Base-by-base conservation (phyloP, 2,888 invertebrate genomes). In the Cephus pygmeus region DNA sequence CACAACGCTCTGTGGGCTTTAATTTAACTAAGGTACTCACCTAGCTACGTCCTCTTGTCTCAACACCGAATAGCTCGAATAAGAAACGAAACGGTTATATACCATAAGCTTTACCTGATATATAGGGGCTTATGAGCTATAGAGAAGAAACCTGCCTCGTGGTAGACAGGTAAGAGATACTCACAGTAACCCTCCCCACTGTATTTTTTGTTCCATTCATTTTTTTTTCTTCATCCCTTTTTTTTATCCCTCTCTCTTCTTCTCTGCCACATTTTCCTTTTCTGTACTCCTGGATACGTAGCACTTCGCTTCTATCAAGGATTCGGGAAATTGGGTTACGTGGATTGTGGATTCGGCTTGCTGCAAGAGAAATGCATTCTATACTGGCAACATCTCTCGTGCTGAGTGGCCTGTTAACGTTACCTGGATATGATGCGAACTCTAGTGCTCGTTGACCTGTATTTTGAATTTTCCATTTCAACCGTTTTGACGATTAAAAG, bases 21-120 rank as follows among this genome's bases (percentile, higher is more conserved):
- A 86, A 87, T 87, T 87, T 84, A 86, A 83, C 85, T 82, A 82
- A 85, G 84, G 81, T 80, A 81, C 80, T 79, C 78, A 71, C 73
- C 73, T 77, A 78, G 73, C 79, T 77, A 78, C 77, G 75, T 56
- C 56, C 56, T 56, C 56, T 23, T 56, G 56, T 56, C 23, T 56
- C 23, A 56, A 56, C 56, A 56, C 56, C 56, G 36, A 71, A 77
- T 36, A 77, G 75, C 73, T 77, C 33, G 75, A 81, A 83, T 83
- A 85, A 86, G 82, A 83, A 85, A 85, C 81, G 83, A 81, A 84
- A 85, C 81, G 82, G 85, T 85, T 85, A 85, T 85, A 84, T 85
- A 84, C 84, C 83, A 83, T 83, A 83, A 85, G 85, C 85, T 85
- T 85, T 83, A 75, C 76, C 82, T 86, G 86, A 87, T 87, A 84